Base-by-base conservation (phyloP, 2,888 invertebrate genomes). In the Eristalis tenax region DNA sequence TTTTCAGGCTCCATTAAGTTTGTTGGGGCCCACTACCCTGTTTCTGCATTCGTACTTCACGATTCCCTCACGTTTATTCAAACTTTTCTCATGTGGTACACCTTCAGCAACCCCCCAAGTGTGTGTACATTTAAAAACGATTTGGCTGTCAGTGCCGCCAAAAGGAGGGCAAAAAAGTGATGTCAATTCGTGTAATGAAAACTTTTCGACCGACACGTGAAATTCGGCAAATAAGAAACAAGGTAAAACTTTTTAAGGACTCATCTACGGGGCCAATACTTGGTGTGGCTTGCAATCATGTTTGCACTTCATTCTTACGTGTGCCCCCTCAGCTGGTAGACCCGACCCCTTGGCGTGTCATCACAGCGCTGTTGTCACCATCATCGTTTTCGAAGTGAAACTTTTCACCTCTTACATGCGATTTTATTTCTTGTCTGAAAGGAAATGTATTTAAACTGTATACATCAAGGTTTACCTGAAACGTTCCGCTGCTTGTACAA, bases 1-100 rank as follows among this genome's bases (percentile, higher is more conserved):
- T 68, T 79, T 83, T 71, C 69, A 59, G 73, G 59, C 83, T 83
- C 87, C 83, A 87, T 87, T 87, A 75, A 87, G 71, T 83, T 87
- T 68, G n/a, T n/a, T 71, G 69, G 70, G 50, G 65, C 74, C 68
- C 32, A 22, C 40, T 38, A 35, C 28, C 43, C 40, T 56, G 6
- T 35, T 38, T 23, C 61, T n/a, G 10, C 23, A 4, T 69, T 32
- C 23, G 28, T 18, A 11, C n/a, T 23, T 10, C 26, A 43, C 57
- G 28, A 28, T 71, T 76, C 68, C 13, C 43, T 40, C 23, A 66
- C 70, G 70, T 84, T 76, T 84, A 63, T 85, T 81, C 64, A 69
- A 26, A 77, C 86, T 70, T 78, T 74, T 57, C 64, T 23, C 43
- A 18, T 40, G 22, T 43, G 26, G 38, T 32, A 43, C 22, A n/a